These are phyloP conservation scores for Laticauda colubrina DNA, from an alignment of 2,113 vertebrate species.

Conservation along the genomic window DNA sequence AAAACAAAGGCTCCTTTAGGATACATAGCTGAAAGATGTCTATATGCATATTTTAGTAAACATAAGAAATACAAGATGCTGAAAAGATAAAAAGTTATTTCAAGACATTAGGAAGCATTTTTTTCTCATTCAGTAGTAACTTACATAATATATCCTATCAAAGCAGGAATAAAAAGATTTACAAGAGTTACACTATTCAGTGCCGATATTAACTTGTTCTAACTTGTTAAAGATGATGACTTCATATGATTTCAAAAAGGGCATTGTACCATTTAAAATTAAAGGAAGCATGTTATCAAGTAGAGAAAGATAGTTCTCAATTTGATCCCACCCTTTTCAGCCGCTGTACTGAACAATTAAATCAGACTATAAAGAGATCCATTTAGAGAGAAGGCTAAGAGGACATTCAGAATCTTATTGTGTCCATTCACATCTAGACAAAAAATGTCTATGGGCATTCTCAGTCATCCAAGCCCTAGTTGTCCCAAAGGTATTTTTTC, in stretches of 20 bases:
- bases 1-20: not conserved
- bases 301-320: too few species aligned
- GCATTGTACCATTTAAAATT: not conserved
- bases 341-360: not conserved
- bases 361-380: not conserved
- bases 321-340: not conserved
- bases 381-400: not conserved
- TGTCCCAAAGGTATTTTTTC: too few species aligned
- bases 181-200: not conserved
- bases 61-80: not conserved
- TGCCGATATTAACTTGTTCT: not conserved
- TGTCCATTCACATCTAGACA: not conserved
- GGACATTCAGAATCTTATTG: not conserved
- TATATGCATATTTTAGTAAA: not conserved
- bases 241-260: not conserved
- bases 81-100: not conserved
- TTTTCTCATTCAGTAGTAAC: not conserved
- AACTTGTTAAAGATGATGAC: constrained; percentile 3
- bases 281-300: not conserved
- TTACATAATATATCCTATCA: not conserved
- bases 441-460: not conserved
- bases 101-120: not conserved
- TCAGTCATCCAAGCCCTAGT: too few species aligned
- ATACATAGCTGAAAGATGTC: not conserved
- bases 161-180: not conserved